Conservation (phyloP, 2,113 vertebrate species). For the Myrmecobius fasciatus region DNA sequence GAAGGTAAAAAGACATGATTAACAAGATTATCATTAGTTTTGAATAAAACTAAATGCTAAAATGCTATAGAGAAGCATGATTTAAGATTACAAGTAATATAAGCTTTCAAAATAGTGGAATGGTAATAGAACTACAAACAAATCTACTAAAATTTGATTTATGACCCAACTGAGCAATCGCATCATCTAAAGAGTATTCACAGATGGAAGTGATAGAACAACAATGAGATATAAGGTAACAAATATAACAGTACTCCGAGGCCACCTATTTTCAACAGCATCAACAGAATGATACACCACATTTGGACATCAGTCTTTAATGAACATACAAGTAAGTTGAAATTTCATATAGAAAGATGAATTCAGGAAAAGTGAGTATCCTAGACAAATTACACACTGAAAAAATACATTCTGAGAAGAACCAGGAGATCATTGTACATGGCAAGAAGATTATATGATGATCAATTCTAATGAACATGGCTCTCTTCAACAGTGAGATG, state of each 20-base stretch:
- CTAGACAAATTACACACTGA: background rate
- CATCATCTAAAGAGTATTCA: background rate
- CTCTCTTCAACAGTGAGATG: no score
- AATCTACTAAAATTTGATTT: background rate
- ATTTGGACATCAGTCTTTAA: background rate
- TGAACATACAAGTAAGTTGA: background rate
- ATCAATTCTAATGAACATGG: no score
- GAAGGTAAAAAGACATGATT: background rate
- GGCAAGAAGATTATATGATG: no score
- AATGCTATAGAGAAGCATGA: background rate
- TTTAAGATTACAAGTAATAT: background rate
- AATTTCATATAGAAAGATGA: background rate
- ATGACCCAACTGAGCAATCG: background rate
- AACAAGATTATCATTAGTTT: background rate
- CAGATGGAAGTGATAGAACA: background rate
- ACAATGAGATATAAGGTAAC: background rate
- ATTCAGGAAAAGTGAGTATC: background rate
- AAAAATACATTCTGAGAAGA: background rate
- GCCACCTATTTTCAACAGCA: background rate
- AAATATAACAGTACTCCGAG: background rate
- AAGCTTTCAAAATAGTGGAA: background rate
- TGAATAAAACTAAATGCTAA: background rate
- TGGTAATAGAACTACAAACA: background rate
- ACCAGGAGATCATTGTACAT: no score
- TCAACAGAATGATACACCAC: background rate